A percentile compares a stretch with the other conserved stretches of the same genome.
These are phyloP conservation scores for Stegodyphus mimosarum DNA, from an alignment of 1,140 invertebrate genomes.

Conservation along the genomic window DNA sequence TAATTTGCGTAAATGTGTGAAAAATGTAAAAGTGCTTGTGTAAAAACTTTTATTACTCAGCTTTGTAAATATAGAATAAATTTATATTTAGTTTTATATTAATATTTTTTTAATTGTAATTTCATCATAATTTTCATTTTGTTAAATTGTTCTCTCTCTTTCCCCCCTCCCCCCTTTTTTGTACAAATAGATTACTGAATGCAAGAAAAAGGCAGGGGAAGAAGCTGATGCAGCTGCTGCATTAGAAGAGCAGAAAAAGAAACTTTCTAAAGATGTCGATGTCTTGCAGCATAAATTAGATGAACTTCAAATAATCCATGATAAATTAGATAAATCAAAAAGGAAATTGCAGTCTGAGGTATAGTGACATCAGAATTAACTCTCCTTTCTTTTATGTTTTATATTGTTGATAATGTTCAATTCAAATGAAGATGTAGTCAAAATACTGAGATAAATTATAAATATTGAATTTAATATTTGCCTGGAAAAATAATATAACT, in stretches of 20 bases:
- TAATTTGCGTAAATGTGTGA: too few relatives aligned
- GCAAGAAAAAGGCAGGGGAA: constrained; percentile 94
- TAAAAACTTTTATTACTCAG: too few relatives aligned
- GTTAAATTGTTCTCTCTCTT: too few relatives aligned
- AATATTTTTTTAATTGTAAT: too few relatives aligned
- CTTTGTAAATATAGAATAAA: too few relatives aligned
- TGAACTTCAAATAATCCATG: constrained; percentile 88
- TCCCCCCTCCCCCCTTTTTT: too few relatives aligned
- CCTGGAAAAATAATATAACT: neutral
- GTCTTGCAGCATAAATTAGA: constrained; percentile 85
- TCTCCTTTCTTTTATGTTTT: too few relatives aligned
- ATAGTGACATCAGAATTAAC: neutral
- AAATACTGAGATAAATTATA: neutral
- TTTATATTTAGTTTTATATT: too few relatives aligned
- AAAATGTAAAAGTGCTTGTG: too few relatives aligned
- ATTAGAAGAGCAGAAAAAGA: constrained; percentile 92
- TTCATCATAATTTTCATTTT: too few relatives aligned
- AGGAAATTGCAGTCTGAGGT: constrained; percentile 94
- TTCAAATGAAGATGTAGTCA: neutral
- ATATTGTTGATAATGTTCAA: too few relatives aligned
- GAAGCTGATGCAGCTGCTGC: constrained; percentile 83
- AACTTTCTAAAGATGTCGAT: constrained; percentile 88
- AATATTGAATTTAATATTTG: neutral
- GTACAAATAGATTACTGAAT: constrained; percentile 75
- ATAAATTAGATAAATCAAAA: constrained; percentile 96